phyloP scores from a whole-genome alignment of 92 coral and sea anemone species.

The Heteractis magnifica region DNA sequence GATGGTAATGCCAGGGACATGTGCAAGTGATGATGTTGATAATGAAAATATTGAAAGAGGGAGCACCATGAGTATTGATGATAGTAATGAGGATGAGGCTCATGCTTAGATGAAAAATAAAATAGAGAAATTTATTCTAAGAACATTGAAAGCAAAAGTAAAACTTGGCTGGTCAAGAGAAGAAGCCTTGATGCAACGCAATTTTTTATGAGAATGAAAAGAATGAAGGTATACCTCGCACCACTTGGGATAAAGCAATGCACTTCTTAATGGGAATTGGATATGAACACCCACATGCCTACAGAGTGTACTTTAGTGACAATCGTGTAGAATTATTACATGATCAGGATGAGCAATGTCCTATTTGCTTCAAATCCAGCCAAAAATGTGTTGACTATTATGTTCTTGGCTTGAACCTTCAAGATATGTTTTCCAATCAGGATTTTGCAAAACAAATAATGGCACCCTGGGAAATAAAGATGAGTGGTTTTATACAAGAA shows the following conservation, averaged over 20 bases:
- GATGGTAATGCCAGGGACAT: background rate
- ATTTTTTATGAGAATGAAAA: constrained; percentile 28
- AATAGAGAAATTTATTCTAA: constrained; percentile 36
- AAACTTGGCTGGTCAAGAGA: constrained; percentile 54
- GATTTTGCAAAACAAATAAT: background rate
- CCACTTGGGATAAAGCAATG: constrained; percentile 33
- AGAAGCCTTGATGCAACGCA: constrained; percentile 42
- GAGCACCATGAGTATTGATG: background rate
- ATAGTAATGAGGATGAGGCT: background rate
- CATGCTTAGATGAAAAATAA: constrained; percentile 6
- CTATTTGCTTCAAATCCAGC: constrained; percentile 16
- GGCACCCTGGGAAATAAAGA: constrained; percentile 42
- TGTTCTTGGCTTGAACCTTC: constrained; percentile 28
- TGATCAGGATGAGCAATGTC: constrained; percentile 18
- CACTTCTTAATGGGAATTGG: constrained; percentile 34
- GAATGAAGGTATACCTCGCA: constrained; percentile 43
- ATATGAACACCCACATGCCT: constrained; percentile 39
- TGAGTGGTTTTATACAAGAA: constrained; percentile 23
- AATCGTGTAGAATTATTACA: constrained; percentile 37
- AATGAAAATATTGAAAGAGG: background rate
- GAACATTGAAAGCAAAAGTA: constrained; percentile 41
- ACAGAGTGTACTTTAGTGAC: constrained; percentile 39
- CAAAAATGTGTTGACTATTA: constrained; percentile 36
- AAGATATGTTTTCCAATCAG: constrained; percentile 21
- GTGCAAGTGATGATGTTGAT: background rate